Conservation (phyloP, 2,797 vertebrate genomes). For the Sardinella longiceps region DNA sequence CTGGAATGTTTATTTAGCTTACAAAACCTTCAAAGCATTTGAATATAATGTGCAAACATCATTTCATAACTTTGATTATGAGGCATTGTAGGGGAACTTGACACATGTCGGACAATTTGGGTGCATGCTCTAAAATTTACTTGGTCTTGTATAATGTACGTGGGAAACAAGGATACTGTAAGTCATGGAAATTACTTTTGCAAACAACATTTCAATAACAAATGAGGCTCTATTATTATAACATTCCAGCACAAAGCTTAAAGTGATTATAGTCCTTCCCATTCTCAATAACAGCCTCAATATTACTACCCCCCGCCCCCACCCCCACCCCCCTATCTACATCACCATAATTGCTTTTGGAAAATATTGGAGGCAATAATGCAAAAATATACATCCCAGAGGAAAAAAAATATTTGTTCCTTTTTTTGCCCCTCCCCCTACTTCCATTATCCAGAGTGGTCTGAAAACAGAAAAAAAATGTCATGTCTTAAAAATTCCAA, state of each 20-base stretch:
- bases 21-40: too few species aligned
- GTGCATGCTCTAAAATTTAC: neutral
- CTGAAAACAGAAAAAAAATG: slow-evolving; percentile 71
- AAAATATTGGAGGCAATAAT: slow-evolving; percentile 48
- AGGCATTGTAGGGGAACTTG: neutral
- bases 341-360: slow-evolving; percentile 13
- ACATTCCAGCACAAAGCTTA: neutral
- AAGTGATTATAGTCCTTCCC: neutral
- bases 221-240: neutral
- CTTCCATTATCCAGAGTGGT: slow-evolving; percentile 58
- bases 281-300: slow-evolving; percentile 10
- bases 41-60: neutral
- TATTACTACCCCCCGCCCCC: slow-evolving; percentile 35
- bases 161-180: neutral
- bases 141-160: neutral
- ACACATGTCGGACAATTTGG: neutral
- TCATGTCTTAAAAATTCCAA: slow-evolving; percentile 80
- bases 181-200: neutral
- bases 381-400: slow-evolving; percentile 59
- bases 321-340: slow-evolving; percentile 67
- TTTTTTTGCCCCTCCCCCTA: slow-evolving; percentile 49
- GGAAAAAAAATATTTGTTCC: slow-evolving; percentile 62
- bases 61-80: neutral
- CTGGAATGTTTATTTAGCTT: neutral
- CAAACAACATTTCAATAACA: neutral